A percentile compares a stretch with the other conserved stretches of the same genome.
phyloP scores from a whole-genome alignment of 2,888 invertebrate species.

The Drosophila falleni region DNA sequence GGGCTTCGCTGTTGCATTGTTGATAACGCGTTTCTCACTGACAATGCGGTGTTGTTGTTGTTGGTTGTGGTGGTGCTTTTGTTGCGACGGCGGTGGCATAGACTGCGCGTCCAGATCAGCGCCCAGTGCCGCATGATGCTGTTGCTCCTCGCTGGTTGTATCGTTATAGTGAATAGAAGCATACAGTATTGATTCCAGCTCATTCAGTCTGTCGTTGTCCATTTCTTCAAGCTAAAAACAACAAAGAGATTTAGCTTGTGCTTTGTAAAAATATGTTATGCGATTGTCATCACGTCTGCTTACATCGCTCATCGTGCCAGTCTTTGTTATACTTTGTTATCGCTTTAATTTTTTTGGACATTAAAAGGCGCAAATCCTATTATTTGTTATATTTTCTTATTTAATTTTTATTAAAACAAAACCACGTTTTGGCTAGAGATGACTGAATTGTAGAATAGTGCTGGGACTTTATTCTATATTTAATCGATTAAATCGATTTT shows the following conservation, averaged over 20 bases:
- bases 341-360: constrained; percentile 32
- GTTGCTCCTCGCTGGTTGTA: constrained; percentile 24
- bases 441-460: constrained; percentile 6
- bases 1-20: constrained; percentile 60
- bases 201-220: constrained; percentile 79
- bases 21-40: constrained; percentile 68
- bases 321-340: constrained; percentile 36
- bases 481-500: too few relatives aligned
- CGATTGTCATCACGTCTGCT: constrained; percentile 19
- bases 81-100: constrained; percentile 48
- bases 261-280: background rate
- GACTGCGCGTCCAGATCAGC: constrained; percentile 23
- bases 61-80: constrained; percentile 17
- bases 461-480: too few relatives aligned
- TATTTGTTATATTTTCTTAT: constrained; percentile 30
- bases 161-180: constrained; percentile 83
- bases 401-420: constrained; percentile 44
- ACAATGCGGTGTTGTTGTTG: constrained; percentile 54
- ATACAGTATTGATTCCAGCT: constrained; percentile 84
- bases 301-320: constrained; percentile 80
- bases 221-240: constrained; percentile 62
- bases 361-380: constrained; percentile 34
- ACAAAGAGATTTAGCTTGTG: constrained; percentile 7
- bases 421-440: constrained; percentile 59
- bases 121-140: background rate